Evolutionary conservation across 2,888 invertebrate species (phyloP), one percentile per base, ranked within the genome.

Genomic region (Eucera pruinosa): DNA sequence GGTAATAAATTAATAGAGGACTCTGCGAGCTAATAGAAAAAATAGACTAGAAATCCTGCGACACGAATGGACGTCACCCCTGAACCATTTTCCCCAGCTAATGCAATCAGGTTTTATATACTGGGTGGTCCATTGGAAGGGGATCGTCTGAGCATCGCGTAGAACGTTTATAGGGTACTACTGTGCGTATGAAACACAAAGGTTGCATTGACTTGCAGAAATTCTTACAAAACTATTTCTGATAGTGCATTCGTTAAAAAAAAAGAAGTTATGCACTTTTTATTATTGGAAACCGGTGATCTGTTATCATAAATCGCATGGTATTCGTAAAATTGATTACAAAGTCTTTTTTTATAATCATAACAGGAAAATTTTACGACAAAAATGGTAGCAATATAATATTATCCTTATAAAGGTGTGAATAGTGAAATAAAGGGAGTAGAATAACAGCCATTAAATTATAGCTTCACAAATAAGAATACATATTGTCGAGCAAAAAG

Each of bases 1-100:
- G 68, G 76, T 68, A 75, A 77, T 77, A 77, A 77, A 77, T 76
- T 77, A 77, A 75, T 77, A 75, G 68, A 76, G 50, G 52, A 62
- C 57, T 57, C 33, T 57, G 50, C 73, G 36, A 72, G 74, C 74
- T 73, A 73, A 73, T 75, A 73, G 74, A 75, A 75, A 75, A 75
- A 75, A 64, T 75, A 64, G 58, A 58, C 47, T 69, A 27, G 60
- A 27, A 52, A 36, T 36, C 57, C 30, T 64, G 15, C 48, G 33
- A 39, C 20, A 23, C 52, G 62, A 9, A 13, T 43, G 50, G 43
- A 60, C 47, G 43, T 61, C 66, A 39, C 74, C 75, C 74, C 61
- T 41, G 23, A 52, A 33, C 55, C 60, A 30, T 75, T 69, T 75
- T 36, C 48, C 60, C 55, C 45, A 15, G 55, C 48, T 55, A 69